Evolutionary conservation across 2,797 vertebrate species (phyloP).

Genomic region (Poecilia wingei): DNA sequence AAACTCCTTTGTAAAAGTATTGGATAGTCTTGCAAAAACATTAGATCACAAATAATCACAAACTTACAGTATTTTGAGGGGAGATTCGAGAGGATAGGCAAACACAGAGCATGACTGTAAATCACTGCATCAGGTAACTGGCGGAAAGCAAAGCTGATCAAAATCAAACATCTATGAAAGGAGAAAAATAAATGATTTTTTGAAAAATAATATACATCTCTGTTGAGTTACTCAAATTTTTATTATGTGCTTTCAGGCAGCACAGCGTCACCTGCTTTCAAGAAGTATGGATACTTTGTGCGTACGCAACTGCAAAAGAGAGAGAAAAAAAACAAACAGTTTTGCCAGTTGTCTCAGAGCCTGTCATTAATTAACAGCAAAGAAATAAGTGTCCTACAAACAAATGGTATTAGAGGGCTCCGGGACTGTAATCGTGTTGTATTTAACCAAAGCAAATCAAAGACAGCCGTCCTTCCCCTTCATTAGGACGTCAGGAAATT

Average conservation of each 20-base stretch:
- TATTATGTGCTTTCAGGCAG: background rate
- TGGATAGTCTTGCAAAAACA: background rate
- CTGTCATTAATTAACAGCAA: background rate
- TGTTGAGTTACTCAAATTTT: background rate
- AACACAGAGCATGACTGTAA: background rate
- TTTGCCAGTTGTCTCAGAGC: background rate
- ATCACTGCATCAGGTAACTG: background rate
- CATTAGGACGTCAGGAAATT: background rate
- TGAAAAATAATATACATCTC: background rate
- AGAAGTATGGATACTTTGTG: background rate
- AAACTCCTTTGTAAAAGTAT: no score
- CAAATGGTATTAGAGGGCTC: background rate
- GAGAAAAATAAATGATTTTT: background rate
- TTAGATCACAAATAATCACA: background rate
- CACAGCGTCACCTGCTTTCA: background rate
- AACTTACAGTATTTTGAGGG: background rate
- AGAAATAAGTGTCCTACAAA: background rate
- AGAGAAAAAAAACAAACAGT: background rate
- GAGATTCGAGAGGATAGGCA: background rate
- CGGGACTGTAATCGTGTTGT: background rate
- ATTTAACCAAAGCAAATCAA: background rate
- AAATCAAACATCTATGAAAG: background rate
- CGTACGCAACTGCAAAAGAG: background rate
- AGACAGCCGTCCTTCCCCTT: background rate
- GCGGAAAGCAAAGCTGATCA: background rate